Percentiles rank a stretch among this genome's conserved stretches.
phyloP scores from a whole-genome alignment of 1,140 invertebrate species.

The Archivesica marissinica region DNA sequence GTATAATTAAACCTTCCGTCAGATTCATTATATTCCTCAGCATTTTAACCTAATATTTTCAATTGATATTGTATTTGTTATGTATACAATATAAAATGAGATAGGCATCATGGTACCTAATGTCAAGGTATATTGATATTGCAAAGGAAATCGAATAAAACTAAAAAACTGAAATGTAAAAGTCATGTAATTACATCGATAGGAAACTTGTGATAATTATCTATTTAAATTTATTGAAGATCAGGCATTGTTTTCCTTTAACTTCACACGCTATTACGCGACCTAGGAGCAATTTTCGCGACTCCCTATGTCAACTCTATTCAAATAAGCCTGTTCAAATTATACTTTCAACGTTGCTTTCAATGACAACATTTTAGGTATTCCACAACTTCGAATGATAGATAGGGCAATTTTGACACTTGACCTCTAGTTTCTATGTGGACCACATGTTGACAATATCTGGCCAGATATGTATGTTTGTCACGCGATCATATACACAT shows the following conservation, averaged over 20 bases:
- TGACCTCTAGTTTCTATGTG: slow-evolving; percentile 14
- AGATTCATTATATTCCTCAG: too few species aligned
- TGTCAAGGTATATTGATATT: slow-evolving; percentile 36
- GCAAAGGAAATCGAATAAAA: slow-evolving; percentile 19
- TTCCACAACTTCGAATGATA: slow-evolving; percentile 17
- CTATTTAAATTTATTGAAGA: slow-evolving; percentile 5
- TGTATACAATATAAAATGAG: background rate
- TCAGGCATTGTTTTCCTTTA: slow-evolving; percentile 10
- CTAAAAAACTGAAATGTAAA: background rate
- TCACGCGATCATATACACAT: slow-evolving; percentile 23
- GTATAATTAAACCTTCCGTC: too few species aligned
- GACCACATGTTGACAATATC: slow-evolving; percentile 7
- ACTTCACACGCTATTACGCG: slow-evolving; percentile 40
- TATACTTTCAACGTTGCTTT: slow-evolving; percentile 17
- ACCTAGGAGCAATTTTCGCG: slow-evolving; percentile 17
- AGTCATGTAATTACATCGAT: slow-evolving; percentile 30
- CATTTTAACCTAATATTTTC: too few species aligned
- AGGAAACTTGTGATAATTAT: slow-evolving; percentile 26
- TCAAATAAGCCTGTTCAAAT: slow-evolving; percentile 17
- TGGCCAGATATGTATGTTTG: background rate
- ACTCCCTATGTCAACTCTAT: slow-evolving; percentile 11
- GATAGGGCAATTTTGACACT: slow-evolving; percentile 39
- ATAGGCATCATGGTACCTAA: slow-evolving; percentile 21
- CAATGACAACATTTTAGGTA: background rate
- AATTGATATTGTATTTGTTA: too few species aligned